These are phyloP conservation scores for Dicentrarchus labrax DNA, from an alignment of 2,113 vertebrate species.

Conservation along the genomic window DNA sequence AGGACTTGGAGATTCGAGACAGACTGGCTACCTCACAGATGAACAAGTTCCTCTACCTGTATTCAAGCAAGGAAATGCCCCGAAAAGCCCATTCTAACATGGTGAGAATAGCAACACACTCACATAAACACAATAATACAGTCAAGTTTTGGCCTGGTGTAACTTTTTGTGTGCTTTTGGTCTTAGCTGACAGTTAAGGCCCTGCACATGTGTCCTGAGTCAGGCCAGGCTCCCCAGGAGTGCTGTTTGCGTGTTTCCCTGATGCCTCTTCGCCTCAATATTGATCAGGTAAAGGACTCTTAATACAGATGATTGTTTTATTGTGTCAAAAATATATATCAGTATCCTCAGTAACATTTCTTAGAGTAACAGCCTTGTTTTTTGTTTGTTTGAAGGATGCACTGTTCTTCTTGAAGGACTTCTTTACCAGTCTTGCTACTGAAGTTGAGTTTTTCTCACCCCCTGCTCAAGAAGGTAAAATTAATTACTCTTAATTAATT, in stretches of 20 bases:
- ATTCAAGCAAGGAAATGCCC: conserved; percentile 96
- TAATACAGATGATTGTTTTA: background rate
- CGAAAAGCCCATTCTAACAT: conserved; percentile 96
- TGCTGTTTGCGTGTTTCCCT: conserved; percentile 95
- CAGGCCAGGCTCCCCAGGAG: conserved; percentile 93
- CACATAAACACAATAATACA: background rate
- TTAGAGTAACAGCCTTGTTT: background rate
- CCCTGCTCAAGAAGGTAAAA: conserved; percentile 93
- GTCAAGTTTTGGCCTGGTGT: background rate
- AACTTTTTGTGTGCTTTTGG: conserved; percentile 13
- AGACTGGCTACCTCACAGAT: conserved; percentile 96
- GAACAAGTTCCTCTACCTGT: conserved; percentile 98
- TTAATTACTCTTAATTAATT: background rate
- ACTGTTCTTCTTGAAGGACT: conserved; percentile 98
- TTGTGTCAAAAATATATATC: background rate
- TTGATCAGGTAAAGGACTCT: conserved; percentile 90
- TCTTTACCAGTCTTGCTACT: conserved; percentile 93
- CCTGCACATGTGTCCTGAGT: conserved; percentile 94
- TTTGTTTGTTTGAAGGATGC: conserved; percentile 88
- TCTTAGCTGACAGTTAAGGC: conserved; percentile 93
- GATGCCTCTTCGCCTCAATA: conserved; percentile 98
- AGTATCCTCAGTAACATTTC: background rate
- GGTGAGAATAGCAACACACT: conserved; percentile 77
- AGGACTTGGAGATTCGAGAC: conserved; percentile 97
- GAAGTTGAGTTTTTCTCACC: conserved; percentile 95